Evolutionary conservation across 2,888 invertebrate genomes (phyloP).

Genomic region (Nephrotoma flavescens): DNA sequence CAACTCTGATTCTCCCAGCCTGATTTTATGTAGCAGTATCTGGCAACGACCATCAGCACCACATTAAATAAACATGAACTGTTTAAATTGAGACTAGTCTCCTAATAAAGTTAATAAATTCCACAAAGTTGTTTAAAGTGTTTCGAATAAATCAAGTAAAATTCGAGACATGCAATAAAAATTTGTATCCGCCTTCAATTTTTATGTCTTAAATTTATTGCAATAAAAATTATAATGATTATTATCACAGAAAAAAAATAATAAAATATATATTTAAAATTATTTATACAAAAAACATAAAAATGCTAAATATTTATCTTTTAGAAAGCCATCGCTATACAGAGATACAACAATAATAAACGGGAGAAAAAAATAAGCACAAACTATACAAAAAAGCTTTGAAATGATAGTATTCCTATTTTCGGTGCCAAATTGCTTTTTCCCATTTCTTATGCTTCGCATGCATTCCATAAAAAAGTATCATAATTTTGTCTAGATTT

Average conservation of each 20-base stretch:
- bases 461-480: neutral
- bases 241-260: neutral
- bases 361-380: neutral
- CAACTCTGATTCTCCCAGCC: too few species aligned
- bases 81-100: too few species aligned
- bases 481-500: neutral
- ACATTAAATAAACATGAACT: too few species aligned
- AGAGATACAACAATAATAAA: neutral
- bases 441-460: neutral
- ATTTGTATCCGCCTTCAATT: neutral
- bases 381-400: neutral
- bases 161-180: neutral
- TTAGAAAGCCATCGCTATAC: neutral
- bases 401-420: neutral
- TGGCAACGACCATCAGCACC: too few species aligned
- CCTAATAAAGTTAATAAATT: too few species aligned
- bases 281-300: neutral
- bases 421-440: neutral
- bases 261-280: neutral
- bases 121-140: too few species aligned
- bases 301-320: neutral
- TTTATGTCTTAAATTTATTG: neutral
- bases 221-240: neutral
- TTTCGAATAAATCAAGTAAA: too few species aligned
- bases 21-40: too few species aligned